Conservation (phyloP, 2,888 invertebrate genomes). For the Embidobia sp. region DNA sequence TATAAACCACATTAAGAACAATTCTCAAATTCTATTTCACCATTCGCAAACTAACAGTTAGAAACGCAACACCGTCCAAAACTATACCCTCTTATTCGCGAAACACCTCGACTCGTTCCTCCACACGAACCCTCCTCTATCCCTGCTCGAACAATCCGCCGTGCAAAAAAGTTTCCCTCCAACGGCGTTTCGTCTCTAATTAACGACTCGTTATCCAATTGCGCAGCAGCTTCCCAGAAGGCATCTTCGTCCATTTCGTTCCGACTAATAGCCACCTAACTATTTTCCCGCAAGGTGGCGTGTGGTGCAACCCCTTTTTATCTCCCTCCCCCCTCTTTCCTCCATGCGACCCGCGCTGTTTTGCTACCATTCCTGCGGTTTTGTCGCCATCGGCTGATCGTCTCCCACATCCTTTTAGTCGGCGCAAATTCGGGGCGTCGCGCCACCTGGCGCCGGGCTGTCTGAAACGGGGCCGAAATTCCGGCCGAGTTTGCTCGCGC, state of each 20-base stretch:
- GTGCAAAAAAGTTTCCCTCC: too few relatives aligned
- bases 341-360: constrained; percentile 16
- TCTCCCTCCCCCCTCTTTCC: not conserved
- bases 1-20: too few relatives aligned
- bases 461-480: too few relatives aligned
- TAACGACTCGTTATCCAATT: constrained; percentile 60
- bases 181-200: constrained; percentile 55
- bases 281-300: constrained; percentile 54
- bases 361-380: constrained; percentile 38
- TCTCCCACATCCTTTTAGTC: constrained; percentile 13
- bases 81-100: too few relatives aligned
- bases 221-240: constrained; percentile 55
- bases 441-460: constrained; percentile 22
- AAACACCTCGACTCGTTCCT: too few relatives aligned
- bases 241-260: constrained; percentile 33
- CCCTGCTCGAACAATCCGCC: too few relatives aligned
- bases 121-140: too few relatives aligned
- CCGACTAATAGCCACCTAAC: constrained; percentile 38
- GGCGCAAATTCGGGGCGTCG: constrained; percentile 40
- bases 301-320: constrained; percentile 28
- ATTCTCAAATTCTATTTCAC: too few relatives aligned
- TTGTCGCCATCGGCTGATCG: constrained; percentile 28
- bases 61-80: too few relatives aligned
- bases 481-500: too few relatives aligned
- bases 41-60: too few relatives aligned